Evolutionary conservation across 2,888 invertebrate genomes (phyloP).

Genomic region (Platycheirus albimanus): DNA sequence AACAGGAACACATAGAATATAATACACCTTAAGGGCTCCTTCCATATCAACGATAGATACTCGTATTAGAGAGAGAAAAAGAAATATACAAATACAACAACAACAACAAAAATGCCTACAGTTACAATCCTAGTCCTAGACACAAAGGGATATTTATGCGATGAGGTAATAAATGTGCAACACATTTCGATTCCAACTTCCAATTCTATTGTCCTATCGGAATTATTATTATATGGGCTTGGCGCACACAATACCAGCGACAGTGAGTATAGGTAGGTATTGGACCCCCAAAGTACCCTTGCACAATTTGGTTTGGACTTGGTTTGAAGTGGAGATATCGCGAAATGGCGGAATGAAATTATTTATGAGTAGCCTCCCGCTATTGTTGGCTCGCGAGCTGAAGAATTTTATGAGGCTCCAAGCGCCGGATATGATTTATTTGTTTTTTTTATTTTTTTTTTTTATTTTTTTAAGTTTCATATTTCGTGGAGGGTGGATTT

Average conservation of each 20-base stretch:
- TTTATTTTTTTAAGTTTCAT: background rate
- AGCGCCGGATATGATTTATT: slow-evolving; percentile 70
- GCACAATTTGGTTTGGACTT: no score
- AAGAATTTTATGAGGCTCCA: slow-evolving; percentile 52
- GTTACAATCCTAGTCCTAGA: no score
- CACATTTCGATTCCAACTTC: slow-evolving; percentile 69
- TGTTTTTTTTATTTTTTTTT: background rate
- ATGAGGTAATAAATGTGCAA: slow-evolving; percentile 73
- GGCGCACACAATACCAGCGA: slow-evolving; percentile 55
- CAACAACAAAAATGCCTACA: slow-evolving; percentile 3
- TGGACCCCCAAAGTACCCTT: slow-evolving; percentile 34
- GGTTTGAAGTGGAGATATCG: slow-evolving; percentile 48
- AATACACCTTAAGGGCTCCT: background rate
- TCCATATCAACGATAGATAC: no score
- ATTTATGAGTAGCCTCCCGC: slow-evolving; percentile 67
- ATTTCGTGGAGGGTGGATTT: background rate
- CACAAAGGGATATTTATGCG: slow-evolving; percentile 56
- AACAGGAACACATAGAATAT: background rate
- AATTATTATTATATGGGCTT: slow-evolving; percentile 45
- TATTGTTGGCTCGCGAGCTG: slow-evolving; percentile 55
- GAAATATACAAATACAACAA: background rate
- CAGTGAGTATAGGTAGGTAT: no score
- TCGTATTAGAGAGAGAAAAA: slow-evolving; percentile 8
- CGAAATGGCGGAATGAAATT: slow-evolving; percentile 51
- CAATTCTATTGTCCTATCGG: slow-evolving; percentile 70